These are phyloP conservation scores for Silurus meridionalis DNA, from an alignment of 2,113 vertebrate species.

Conservation along the genomic window DNA sequence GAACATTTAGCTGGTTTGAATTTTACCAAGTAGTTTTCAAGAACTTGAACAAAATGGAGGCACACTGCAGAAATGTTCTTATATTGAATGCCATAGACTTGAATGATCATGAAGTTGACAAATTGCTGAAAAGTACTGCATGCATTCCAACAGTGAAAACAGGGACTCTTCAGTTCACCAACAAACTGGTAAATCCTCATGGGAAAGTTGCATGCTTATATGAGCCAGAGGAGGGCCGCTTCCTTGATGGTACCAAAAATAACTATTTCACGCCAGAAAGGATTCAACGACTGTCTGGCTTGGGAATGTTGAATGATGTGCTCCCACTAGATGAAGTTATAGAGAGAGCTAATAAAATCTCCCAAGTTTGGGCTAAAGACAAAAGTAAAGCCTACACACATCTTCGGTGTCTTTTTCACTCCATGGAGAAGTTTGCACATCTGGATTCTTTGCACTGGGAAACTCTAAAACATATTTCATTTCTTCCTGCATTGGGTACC, in stretches of 20 bases:
- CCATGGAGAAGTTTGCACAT: slow-evolving; percentile 62
- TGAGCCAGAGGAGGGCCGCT: slow-evolving; percentile 65
- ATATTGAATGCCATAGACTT: slow-evolving; percentile 78
- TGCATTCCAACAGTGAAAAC: slow-evolving; percentile 73
- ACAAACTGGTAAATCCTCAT: slow-evolving; percentile 73
- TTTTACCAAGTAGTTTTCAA: slow-evolving; percentile 76
- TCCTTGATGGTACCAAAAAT: slow-evolving; percentile 67
- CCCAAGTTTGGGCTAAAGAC: slow-evolving; percentile 58
- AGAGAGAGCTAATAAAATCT: slow-evolving; percentile 65
- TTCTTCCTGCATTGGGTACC: slow-evolving; percentile 71
- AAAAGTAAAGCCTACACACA: slow-evolving; percentile 56
- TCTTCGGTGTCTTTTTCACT: slow-evolving; percentile 70
- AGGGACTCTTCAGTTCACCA: slow-evolving; percentile 70
- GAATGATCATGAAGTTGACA: slow-evolving; percentile 64
- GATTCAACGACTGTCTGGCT: slow-evolving; percentile 66
- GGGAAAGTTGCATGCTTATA: slow-evolving; percentile 73
- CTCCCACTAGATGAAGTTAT: slow-evolving; percentile 72
- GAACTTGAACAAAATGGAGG: slow-evolving; percentile 70
- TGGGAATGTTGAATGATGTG: slow-evolving; percentile 75
- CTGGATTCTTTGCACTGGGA: slow-evolving; percentile 56
- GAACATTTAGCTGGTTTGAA: slow-evolving; percentile 72
- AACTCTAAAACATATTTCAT: slow-evolving; percentile 64
- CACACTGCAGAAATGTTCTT: slow-evolving; percentile 66
- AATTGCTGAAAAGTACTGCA: slow-evolving; percentile 63
- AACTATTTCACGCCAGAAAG: slow-evolving; percentile 69